Evolutionary conservation across 2,797 vertebrate species (phyloP).

Genomic region (Glossophaga mutica): DNA sequence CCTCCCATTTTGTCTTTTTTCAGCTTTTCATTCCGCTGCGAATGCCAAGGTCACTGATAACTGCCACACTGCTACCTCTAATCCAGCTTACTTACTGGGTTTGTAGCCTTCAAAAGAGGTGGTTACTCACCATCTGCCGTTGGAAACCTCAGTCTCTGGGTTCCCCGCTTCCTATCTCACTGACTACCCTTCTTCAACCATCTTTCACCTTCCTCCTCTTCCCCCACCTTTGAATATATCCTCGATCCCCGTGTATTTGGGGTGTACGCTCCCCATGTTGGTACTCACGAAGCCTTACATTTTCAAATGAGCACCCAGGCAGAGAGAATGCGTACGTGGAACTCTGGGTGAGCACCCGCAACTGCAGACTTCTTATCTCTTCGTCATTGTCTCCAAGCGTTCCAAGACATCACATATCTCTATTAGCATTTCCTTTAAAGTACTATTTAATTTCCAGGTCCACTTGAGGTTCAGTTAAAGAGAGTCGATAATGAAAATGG

Average conservation of each 20-base stretch:
- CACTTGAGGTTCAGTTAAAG: not conserved
- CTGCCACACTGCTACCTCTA: accelerated
- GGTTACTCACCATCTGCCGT: not conserved
- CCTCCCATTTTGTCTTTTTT: not conserved
- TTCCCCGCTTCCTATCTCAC: not conserved
- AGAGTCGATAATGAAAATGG: not conserved
- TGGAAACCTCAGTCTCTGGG: not conserved
- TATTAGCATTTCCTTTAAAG: not conserved
- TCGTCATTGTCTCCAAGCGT: not conserved
- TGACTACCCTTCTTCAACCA: not conserved
- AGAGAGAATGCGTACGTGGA: not conserved
- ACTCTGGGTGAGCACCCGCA: not conserved
- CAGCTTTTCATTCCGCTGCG: not conserved
- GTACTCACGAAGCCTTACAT: not conserved
- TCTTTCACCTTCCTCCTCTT: too few species aligned
- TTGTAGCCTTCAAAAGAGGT: not conserved
- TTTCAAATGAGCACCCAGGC: not conserved
- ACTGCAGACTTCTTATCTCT: not conserved
- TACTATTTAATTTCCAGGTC: not conserved
- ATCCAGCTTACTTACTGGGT: too few species aligned
- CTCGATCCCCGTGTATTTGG: not conserved
- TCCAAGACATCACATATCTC: not conserved
- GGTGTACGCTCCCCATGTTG: not conserved
- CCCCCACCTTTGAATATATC: not conserved
- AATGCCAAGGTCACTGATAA: not conserved